Percentiles rank a stretch among this genome's conserved stretches.
Conservation (phyloP, 2,888 invertebrate species). For the Lochmaea crataegi region DNA sequence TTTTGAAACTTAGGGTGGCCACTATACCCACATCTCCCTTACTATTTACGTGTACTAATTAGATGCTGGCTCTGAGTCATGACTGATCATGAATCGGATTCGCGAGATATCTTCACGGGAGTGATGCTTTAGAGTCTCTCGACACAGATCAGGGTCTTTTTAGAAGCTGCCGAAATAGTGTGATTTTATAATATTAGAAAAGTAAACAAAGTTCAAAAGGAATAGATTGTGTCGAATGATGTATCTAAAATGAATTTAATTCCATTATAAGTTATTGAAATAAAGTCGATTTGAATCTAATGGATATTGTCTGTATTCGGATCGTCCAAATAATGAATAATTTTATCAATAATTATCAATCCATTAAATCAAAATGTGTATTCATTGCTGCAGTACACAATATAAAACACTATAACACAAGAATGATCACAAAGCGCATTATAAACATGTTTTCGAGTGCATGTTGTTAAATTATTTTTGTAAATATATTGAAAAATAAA, state of each 20-base stretch:
- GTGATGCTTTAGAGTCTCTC: too few species aligned
- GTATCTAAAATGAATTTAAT: not conserved
- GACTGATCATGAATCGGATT: too few species aligned
- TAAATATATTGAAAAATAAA: not conserved
- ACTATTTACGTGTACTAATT: too few species aligned
- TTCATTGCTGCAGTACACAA: not conserved
- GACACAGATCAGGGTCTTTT: too few species aligned
- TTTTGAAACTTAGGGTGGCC: too few species aligned
- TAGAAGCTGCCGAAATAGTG: too few species aligned
- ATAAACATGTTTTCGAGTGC: not conserved
- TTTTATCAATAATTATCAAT: conserved; percentile 1
- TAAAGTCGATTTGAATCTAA: not conserved
- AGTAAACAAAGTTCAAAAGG: too few species aligned
- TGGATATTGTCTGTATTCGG: not conserved
- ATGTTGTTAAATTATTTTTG: not conserved
- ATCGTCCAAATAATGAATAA: not conserved
- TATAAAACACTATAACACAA: not conserved
- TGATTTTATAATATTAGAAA: too few species aligned
- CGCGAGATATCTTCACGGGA: too few species aligned
- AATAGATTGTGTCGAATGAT: not conserved
- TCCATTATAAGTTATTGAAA: not conserved
- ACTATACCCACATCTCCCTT: too few species aligned
- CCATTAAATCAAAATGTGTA: not conserved
- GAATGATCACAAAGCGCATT: not conserved
- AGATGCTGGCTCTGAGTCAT: too few species aligned